Base-by-base conservation (phyloP, 2,888 invertebrate genomes). In the Polyommatus icarus region DNA sequence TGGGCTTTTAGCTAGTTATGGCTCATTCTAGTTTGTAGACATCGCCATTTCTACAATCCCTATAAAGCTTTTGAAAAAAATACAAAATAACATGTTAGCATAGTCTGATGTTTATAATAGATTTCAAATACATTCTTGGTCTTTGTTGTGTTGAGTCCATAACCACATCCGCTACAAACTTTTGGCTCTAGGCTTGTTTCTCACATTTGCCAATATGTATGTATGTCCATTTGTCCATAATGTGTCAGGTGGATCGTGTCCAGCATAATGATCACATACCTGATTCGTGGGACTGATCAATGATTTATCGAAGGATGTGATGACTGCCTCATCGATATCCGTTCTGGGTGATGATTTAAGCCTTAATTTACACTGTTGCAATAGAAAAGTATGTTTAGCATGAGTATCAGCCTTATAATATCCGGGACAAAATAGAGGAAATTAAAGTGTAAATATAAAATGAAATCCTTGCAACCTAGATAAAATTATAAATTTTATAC, bases 221-320 rank as follows among this genome's bases (percentile, higher is more conserved):
- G 73, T 46, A 15, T 24, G 50, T 50, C 50, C 0, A 24, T 73
- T 2, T 54, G 75, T 54, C 50, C 75, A 50, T 46, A 46, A 50
- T 15, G 75, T 75, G 75, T 75, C 75, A 75, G 18, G 46, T 72
- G n/a, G 15, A 3, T 18, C 75, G 75, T 24, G 75, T 24, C 24
- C 15, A 24, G 75, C 54, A 54, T 75, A 29, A 7, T 20, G 15
- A 75, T 24, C 24, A 32, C 46, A 36, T 32, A 36, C n/a, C 36
- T 46, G 32, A 71, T 72, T 46, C 75, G 24, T 46, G 75, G 75
- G 75, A 75, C 54, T 75, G 54, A 75, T 75, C 50, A 18, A 75
- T 54, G 24, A 75, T 75, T 46, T 50, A 50, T 75, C 24, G 50
- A 72, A 71, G 72, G 72, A 72, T 72, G 72, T 40, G 72, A 36